phyloP scores from a whole-genome alignment of 2,888 invertebrate genomes.

The Candidula unifasciata region DNA sequence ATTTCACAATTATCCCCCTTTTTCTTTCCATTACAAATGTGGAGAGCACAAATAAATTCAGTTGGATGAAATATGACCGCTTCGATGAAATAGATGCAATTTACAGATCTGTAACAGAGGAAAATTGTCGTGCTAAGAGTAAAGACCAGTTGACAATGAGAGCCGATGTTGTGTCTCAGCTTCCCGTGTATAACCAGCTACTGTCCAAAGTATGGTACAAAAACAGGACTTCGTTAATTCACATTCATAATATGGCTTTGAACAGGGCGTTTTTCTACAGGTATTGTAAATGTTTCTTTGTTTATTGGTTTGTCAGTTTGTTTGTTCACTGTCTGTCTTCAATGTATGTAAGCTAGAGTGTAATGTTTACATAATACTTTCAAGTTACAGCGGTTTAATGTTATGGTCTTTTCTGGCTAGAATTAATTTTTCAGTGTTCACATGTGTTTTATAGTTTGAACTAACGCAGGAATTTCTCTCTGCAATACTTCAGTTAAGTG shows the following conservation, averaged over 20 bases:
- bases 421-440: no score
- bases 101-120: constrained; percentile 88
- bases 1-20: no score
- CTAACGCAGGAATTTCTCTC: no score
- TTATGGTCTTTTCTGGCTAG: no score
- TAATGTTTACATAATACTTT: no score
- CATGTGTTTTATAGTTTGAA: no score
- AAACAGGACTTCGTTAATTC: constrained; percentile 93
- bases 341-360: no score
- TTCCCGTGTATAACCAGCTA: constrained; percentile 73
- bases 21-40: background rate
- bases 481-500: no score
- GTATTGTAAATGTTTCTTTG: constrained; percentile 50
- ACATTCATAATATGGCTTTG: constrained; percentile 96
- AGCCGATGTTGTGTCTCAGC: constrained; percentile 84
- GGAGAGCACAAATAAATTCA: constrained; percentile 42
- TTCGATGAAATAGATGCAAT: constrained; percentile 91
- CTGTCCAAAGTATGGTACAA: constrained; percentile 85
- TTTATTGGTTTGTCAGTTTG: background rate
- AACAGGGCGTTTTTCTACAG: constrained; percentile 90
- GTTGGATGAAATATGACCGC: constrained; percentile 90
- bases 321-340: no score
- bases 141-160: constrained; percentile 90
- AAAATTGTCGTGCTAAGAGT: constrained; percentile 93
- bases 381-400: no score